These are phyloP conservation scores for Thecocarcelia acutangulata DNA, from an alignment of 2,888 invertebrate species.

Conservation along the genomic window DNA sequence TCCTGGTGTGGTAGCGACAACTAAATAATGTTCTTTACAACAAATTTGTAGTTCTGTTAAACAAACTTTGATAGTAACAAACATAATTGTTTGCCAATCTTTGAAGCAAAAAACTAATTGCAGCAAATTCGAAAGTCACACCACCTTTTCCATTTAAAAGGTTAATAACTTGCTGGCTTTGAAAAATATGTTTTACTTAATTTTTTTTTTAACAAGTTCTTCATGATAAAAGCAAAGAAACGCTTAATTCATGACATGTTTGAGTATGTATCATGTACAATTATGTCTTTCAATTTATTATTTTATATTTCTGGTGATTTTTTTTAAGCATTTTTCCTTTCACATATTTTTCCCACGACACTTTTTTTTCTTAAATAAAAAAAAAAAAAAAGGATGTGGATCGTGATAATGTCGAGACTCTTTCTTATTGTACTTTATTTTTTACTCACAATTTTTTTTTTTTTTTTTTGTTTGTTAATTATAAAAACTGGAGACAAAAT, in stretches of 20 bases:
- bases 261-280: constrained; percentile 61
- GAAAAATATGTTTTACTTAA: neutral
- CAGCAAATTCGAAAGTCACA: neutral
- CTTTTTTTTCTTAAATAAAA: constrained; percentile 50
- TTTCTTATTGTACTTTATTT: constrained; percentile 44
- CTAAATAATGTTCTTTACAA: too few species aligned
- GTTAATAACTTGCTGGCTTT: constrained; percentile 35
- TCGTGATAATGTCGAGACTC: constrained; percentile 57
- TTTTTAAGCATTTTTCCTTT: constrained; percentile 58
- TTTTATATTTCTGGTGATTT: constrained; percentile 43
- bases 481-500: constrained; percentile 54
- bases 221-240: constrained; percentile 62
- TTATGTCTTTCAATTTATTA: constrained; percentile 60
- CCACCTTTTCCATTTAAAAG: neutral
- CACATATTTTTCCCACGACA: constrained; percentile 70
- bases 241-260: constrained; percentile 67
- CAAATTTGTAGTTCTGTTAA: too few species aligned
- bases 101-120: too few species aligned
- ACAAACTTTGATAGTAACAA: too few species aligned
- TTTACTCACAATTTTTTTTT: constrained; percentile 10
- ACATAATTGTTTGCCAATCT: too few species aligned
- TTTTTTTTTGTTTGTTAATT: constrained; percentile 5
- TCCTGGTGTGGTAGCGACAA: too few species aligned
- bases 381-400: constrained; percentile 58
- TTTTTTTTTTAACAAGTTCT: constrained; percentile 42